Base-by-base conservation (phyloP, 2,888 invertebrate genomes). In the Drosophila falleni region DNA sequence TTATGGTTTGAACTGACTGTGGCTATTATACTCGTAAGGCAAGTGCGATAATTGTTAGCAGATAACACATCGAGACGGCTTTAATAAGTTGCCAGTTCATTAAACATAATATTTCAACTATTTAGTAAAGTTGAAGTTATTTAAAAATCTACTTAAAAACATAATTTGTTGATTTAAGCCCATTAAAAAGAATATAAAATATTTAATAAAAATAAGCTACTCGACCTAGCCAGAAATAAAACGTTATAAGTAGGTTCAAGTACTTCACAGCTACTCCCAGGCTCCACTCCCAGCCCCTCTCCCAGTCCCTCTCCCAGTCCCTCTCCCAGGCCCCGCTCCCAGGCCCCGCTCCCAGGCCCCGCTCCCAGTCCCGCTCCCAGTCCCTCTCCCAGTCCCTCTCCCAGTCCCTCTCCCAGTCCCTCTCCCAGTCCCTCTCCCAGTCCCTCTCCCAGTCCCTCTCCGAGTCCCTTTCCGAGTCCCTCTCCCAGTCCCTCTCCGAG, bases 211-310 rank as follows among this genome's bases (percentile, higher is more conserved):
- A 58, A 47, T 47, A 39, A 47, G 42, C 31, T 29, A 39, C 16
- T 35, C 15, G 15, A 13, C 41, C 15, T 50, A 5, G 11, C 10
- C 13, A 42, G 31, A 5, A 42, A 16, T 13, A 6, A 56, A 62
- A 35, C n/a, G 15, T 35, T 60, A 56, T 29, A 77, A 63, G 49
- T 71, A 71, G 44, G 35, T 41, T 37, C 11, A 46, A 39, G 44
- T 60, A 35, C 55, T 29, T 72, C n/a, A 19, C 51, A 66, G 73
- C 56, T 63, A 47, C 68, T 78, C 73, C 60, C 42, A n/a, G n/a
- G n/a, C n/a, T n/a, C n/a, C n/a, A n/a, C n/a, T n/a, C n/a, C n/a
- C n/a, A n/a, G n/a, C n/a, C n/a, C n/a, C n/a, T n/a, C n/a, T n/a
- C n/a, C n/a, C n/a, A n/a, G n/a, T n/a, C n/a, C n/a, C n/a, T n/a